These are phyloP conservation scores for Zalophus californianus DNA, from an alignment of 2,797 vertebrate genomes.

Conservation along the genomic window DNA sequence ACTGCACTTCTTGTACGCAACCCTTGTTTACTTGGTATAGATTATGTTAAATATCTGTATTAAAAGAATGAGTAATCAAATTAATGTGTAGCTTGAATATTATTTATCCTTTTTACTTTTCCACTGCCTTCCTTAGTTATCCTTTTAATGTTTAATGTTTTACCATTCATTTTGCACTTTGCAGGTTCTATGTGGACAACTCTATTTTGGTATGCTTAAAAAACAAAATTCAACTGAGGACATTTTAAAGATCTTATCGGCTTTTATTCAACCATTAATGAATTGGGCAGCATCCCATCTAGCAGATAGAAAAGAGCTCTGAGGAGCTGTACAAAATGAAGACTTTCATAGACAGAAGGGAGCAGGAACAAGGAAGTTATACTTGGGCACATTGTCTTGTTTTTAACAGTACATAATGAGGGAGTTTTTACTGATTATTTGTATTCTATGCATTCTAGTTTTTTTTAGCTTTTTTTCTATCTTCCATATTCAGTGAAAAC, in stretches of 20 bases:
- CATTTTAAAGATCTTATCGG: neutral
- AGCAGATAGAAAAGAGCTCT: neutral
- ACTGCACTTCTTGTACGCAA: neutral
- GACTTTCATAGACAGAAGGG: neutral
- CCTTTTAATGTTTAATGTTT: neutral
- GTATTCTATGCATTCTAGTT: neutral
- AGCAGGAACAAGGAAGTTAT: neutral
- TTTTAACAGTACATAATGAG: neutral
- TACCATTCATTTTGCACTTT: constrained; percentile 40
- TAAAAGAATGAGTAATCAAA: constrained; percentile 52
- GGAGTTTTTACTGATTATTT: neutral
- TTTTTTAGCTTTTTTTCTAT: neutral
- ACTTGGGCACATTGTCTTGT: neutral
- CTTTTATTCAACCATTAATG: neutral
- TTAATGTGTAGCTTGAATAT: constrained; percentile 24
- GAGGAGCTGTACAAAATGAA: neutral
- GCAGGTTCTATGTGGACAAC: neutral
- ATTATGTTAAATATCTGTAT: constrained; percentile 44
- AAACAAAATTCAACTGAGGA: neutral
- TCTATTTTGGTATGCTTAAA: neutral
- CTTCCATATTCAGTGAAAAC: constrained; percentile 11
- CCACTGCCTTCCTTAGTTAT: neutral
- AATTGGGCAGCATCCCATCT: neutral
- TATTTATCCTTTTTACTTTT: constrained; percentile 2
- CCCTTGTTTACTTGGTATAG: constrained; percentile 52